Base-by-base conservation (phyloP, 2,888 invertebrate genomes). In the Listrodromus nycthemerus region DNA sequence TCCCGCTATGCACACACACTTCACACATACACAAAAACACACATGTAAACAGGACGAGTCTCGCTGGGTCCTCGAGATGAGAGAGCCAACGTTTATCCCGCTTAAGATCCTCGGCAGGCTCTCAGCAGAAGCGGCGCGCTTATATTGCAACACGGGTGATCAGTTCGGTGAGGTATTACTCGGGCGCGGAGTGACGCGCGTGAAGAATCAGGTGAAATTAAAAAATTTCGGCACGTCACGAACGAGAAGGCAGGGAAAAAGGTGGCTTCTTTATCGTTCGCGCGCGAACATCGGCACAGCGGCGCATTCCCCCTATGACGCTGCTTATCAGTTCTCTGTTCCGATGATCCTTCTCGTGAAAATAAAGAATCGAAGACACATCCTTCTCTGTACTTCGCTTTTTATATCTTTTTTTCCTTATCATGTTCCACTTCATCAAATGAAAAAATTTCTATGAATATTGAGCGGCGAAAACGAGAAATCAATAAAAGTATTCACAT, bases 191-290 rank as follows among this genome's bases (percentile, higher is more conserved):
- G 77, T 75, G 88, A 88, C 83, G 84, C 86, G 87, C 88, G 89
- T 89, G 88, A 89, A 89, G 87, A 89, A 89, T 91, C 86, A 86
- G 71, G 83, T 85, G 87, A 90, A 91, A 90, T 91, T 88, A 88
- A 91, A 90, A 88, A 87, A 77, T 86, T 84, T 84, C 84, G 78
- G 81, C 84, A 81, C 84, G 84, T 84, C 84, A 84, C 84, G 83
- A 80, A 69, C 55, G 77, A 75, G 37, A 10, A 27, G 16, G 21
- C n/a, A 16, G 52, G 41, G 75, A 30, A 61, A 61, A 33, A 50
- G 48, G 55, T 58, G 24, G 76, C 66, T 83, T 81, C 78, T 81
- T 84, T 81, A 84, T 84, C 84, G 78, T 74, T 84, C 24, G 81
- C 69, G 70, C 80, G 77, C 66, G 73, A 78, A 69, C 75, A 69